phyloP scores from a whole-genome alignment of 2,797 vertebrate species.

The Aulostomus chinensis region DNA sequence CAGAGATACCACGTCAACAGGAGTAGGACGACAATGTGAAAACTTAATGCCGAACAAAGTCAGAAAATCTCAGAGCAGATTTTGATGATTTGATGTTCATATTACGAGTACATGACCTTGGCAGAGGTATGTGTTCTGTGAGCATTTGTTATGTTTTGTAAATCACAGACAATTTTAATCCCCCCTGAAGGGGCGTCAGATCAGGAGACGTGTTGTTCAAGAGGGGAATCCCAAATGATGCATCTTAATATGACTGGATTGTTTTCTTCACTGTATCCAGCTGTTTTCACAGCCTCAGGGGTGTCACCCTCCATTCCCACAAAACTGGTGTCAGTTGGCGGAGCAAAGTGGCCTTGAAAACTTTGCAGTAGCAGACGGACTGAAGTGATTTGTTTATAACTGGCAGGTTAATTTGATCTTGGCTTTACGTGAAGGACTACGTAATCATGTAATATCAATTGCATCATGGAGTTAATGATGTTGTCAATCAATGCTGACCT shows the following conservation, averaged over 20 bases:
- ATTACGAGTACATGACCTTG: too few relatives aligned
- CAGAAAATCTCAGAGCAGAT: too few relatives aligned
- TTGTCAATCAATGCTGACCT: slow-evolving; percentile 66
- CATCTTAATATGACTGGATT: background rate
- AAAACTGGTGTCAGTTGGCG: slow-evolving; percentile 33
- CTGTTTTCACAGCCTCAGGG: slow-evolving; percentile 5
- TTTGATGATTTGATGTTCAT: too few relatives aligned
- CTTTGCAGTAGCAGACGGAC: background rate
- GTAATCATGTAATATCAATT: slow-evolving; percentile 49
- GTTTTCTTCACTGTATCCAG: background rate
- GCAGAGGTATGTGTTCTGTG: too few relatives aligned
- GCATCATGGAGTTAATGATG: slow-evolving; percentile 63
- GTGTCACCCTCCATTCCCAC: slow-evolving; percentile 11
- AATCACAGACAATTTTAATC: too few relatives aligned
- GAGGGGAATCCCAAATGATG: background rate
- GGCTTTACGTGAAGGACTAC: slow-evolving; percentile 43
- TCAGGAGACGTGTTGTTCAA: background rate
- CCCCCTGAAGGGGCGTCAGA: too few relatives aligned
- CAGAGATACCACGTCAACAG: too few relatives aligned
- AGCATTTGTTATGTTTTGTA: too few relatives aligned
- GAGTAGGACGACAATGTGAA: too few relatives aligned
- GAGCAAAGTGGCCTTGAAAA: slow-evolving; percentile 31
- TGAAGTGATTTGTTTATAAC: slow-evolving; percentile 38
- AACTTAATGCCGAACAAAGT: too few relatives aligned
- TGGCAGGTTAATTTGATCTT: slow-evolving; percentile 37